phyloP scores from a whole-genome alignment of 2,888 invertebrate species.

The Bugulina stolonifera region DNA sequence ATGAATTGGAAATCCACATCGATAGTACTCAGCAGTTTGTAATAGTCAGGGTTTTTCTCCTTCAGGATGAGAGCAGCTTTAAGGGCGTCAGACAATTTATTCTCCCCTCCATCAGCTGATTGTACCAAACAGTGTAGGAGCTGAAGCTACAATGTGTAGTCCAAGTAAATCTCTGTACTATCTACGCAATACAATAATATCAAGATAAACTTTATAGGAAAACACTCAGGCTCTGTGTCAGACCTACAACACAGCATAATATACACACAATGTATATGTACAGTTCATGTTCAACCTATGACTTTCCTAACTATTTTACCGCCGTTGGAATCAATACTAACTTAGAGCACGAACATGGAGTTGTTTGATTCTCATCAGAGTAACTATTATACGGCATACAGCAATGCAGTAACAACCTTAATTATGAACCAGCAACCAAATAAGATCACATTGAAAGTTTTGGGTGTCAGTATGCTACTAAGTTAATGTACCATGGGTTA shows the following conservation, averaged over 20 bases:
- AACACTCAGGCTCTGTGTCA: too few species aligned
- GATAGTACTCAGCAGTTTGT: constrained; percentile 1
- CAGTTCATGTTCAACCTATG: too few species aligned
- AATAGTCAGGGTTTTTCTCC: constrained; percentile 16
- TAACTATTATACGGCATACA: too few species aligned
- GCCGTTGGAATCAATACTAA: too few species aligned
- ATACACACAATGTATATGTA: background rate
- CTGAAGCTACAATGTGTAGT: background rate
- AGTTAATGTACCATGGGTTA: too few species aligned
- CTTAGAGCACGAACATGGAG: too few species aligned
- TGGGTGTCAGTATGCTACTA: too few species aligned
- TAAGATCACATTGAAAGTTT: too few species aligned
- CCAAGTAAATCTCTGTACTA: background rate
- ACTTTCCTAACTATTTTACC: too few species aligned
- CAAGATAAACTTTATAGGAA: background rate
- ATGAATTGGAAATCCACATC: constrained; percentile 24
- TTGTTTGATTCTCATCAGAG: too few species aligned
- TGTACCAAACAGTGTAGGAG: constrained; percentile 19
- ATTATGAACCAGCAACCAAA: too few species aligned
- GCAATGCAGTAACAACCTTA: too few species aligned
- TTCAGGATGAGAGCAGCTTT: constrained; percentile 13
- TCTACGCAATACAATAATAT: background rate
- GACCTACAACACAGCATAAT: background rate
- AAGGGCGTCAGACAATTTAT: constrained; percentile 18
- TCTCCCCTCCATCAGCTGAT: constrained; percentile 17